Base-by-base conservation (phyloP, 2,113 vertebrate genomes). In the Cyanoramphus novaezelandiae region DNA sequence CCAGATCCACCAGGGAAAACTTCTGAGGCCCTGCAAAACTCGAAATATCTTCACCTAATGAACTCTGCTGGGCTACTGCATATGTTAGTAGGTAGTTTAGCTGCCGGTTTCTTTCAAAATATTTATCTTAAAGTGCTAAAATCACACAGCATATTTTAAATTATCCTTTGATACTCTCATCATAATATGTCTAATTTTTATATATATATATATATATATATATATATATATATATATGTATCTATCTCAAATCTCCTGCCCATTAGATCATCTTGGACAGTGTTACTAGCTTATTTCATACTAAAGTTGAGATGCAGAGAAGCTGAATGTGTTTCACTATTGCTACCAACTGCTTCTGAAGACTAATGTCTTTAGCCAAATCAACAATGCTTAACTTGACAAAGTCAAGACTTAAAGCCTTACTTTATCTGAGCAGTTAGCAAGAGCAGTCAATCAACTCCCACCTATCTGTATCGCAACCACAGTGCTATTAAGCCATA, bases 261-360 rank as follows among this genome's bases (percentile, higher is more conserved):
- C 6, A 10, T n/a, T n/a, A 72, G 21, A 90, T 72, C 52, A 82
- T 69, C 41, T 25, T 53, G 19, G 19, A 50, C 16, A 20, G 10
- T 23, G 13, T 17, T 35, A 63, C 70, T 27, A 33, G 35, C 14
- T 85, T 67, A 53, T 59, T 89, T 47, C 46, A 62, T 8, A n/a
- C 11, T 25, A 4, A 79, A 52, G 49, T 0, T 69, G 52, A 74
- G 41, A 64, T 19, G 31, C 27, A 79, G 52, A 77, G 31, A 52
- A 69, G 67, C 11, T 86, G 79, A 80, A 80, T 16, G 16, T 14
- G 39, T 88, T 80, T 82, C 44, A 62, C 23, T 79, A 6, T 7
- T 39, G 31, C 78, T 65, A 57, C 65, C 37, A 95, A 46, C 23
- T 82, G 47, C n/a, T 63, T 44, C 64, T 82, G 74, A 92, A 82